Evolutionary conservation across 1,140 invertebrate genomes (phyloP).

Genomic region (Bombus affinis): DNA sequence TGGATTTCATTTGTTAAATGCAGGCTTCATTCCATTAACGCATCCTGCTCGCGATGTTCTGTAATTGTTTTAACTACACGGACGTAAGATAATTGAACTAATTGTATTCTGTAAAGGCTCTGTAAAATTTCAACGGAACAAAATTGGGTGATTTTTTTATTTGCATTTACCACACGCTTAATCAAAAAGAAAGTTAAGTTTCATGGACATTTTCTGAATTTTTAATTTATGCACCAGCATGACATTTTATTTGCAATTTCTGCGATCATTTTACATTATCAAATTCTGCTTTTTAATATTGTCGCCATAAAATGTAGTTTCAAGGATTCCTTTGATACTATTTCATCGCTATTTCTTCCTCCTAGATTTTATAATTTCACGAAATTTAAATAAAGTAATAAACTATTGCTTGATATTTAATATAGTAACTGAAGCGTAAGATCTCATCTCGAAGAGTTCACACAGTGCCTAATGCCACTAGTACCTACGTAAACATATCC

Average conservation of each 20-base stretch:
- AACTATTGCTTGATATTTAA: too few species aligned
- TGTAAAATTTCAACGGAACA: background rate
- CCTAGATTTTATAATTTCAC: too few species aligned
- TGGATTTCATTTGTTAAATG: constrained; percentile 14
- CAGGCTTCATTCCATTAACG: background rate
- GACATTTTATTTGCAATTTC: too few species aligned
- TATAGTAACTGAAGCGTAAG: background rate
- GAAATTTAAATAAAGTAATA: too few species aligned
- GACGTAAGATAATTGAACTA: constrained; percentile 5
- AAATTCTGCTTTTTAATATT: too few species aligned
- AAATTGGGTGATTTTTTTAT: background rate
- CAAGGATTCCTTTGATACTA: too few species aligned
- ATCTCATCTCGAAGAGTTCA: background rate
- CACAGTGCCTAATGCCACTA: background rate
- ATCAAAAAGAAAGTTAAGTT: too few species aligned
- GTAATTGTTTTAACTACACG: background rate
- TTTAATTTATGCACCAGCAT: too few species aligned
- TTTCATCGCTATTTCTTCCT: too few species aligned
- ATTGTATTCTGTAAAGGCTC: background rate
- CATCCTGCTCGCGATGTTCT: constrained; percentile 1
- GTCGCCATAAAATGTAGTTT: too few species aligned
- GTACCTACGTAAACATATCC: background rate
- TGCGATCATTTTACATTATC: too few species aligned
- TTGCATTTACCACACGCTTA: background rate
- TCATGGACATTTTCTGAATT: too few species aligned